Evolutionary conservation across 2,888 invertebrate species (phyloP), one percentile per base, ranked within the genome.

Genomic region (Iphiclides podalirius): DNA sequence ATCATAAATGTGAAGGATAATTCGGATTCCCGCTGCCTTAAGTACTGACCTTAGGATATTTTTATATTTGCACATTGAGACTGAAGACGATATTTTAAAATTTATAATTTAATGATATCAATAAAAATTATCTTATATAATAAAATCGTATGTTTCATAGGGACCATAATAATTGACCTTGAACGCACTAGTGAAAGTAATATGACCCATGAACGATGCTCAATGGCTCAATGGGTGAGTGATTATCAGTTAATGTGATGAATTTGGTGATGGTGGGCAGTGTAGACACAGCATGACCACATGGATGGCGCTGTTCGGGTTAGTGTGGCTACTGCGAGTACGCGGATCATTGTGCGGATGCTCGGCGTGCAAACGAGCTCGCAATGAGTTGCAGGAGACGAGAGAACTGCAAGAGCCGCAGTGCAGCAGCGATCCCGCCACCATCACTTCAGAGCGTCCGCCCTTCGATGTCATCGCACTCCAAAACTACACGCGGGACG

Each of bases 241-340:
- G 45, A 52, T 40, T 53, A 12, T 43, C n/a, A 39, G 42, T 52
- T 41, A 46, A 26, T 26, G 26, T 26, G 50, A 14, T 17, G 49
- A 35, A 42, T 54, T 45, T 50, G 69, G 74, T 73, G 68, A 79
- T 72, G 69, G 73, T 79, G 76, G 75, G 70, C 72, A 57, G 55
- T 68, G 79, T 68, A 78, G 80, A 72, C 69, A 64, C 83, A 87
- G 82, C 63, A 88, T 87, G 87, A 87, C 79, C 73, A 85, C 85
- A 88, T 92, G 91, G 90, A 94, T 94, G 94, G 95, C 95, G 91
- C 92, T 94, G 71, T 94, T 95, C 90, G 94, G 94, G 85, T 93
- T 94, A 92, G 94, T 94, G 87, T 94, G 94, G 94, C 90, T 94
- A 81, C 83, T 94, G 79, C 93, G 94, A 70, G 93, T 94, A 82